A percentile compares a stretch with the other conserved stretches of the same genome.
These are phyloP conservation scores for Melopsittacus undulatus DNA, from an alignment of 2,797 vertebrate genomes.

Conservation along the genomic window DNA sequence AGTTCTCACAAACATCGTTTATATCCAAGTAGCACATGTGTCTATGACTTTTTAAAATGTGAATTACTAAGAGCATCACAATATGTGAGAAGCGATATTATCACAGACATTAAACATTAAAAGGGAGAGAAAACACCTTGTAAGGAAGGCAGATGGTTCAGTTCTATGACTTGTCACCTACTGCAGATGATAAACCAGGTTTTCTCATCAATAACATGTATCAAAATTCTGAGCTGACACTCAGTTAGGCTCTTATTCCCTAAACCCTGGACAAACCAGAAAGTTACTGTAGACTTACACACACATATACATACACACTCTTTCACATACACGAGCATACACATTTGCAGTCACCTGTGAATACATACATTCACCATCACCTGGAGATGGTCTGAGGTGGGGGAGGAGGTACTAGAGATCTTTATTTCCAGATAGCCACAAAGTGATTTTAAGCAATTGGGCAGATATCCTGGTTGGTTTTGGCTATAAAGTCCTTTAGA, in stretches of 20 bases:
- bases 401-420: neutral
- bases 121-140: neutral
- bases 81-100: neutral
- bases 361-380: neutral
- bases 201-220: neutral
- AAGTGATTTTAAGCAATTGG: neutral
- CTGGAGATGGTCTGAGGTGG: neutral
- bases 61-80: neutral
- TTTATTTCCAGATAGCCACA: neutral
- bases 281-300: neutral
- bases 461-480: neutral
- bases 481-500: neutral
- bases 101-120: neutral
- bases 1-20: neutral
- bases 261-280: neutral
- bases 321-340: too few relatives aligned
- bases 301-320: rapidly evolving
- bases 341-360: neutral
- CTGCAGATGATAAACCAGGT: neutral
- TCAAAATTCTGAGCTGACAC: neutral
- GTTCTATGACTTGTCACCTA: neutral
- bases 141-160: neutral
- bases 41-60: neutral
- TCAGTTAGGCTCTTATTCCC: neutral
- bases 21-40: neutral